Conservation (phyloP, 2,113 vertebrate genomes). For the Odocoileus hemionus region DNA sequence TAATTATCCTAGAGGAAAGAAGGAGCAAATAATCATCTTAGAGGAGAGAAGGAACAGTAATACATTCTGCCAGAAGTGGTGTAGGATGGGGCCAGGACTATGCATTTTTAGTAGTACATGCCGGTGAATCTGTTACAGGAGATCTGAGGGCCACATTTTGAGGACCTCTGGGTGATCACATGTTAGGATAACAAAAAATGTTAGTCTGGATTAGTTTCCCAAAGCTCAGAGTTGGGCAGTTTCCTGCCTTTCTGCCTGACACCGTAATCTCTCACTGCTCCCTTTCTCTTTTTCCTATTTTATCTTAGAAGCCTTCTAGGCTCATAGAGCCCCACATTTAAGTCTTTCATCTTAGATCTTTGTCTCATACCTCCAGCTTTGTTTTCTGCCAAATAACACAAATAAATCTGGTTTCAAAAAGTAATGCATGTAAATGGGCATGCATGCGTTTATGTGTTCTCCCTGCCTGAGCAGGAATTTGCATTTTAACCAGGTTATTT, state of each 20-base stretch:
- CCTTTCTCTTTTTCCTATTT: background rate
- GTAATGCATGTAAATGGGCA: background rate
- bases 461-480: constrained; percentile 29
- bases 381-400: constrained; percentile 31
- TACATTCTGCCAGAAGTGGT: background rate
- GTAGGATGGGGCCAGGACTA: too few relatives aligned
- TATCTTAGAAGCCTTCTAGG: background rate
- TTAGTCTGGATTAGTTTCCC: background rate
- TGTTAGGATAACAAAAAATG: background rate
- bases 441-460: background rate
- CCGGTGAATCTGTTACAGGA: background rate
- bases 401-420: constrained; percentile 1
- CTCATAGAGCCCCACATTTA: background rate
- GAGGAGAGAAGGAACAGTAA: background rate
- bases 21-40: background rate
- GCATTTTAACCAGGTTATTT: constrained; percentile 37
- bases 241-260: background rate
- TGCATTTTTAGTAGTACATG: background rate
- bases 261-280: background rate
- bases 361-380: background rate
- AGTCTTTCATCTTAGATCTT: background rate
- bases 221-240: background rate
- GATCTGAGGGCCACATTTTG: background rate
- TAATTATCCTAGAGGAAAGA: background rate
- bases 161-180: background rate